Base-by-base conservation (phyloP, 2,888 invertebrate species). In the Adineta ricciae region DNA sequence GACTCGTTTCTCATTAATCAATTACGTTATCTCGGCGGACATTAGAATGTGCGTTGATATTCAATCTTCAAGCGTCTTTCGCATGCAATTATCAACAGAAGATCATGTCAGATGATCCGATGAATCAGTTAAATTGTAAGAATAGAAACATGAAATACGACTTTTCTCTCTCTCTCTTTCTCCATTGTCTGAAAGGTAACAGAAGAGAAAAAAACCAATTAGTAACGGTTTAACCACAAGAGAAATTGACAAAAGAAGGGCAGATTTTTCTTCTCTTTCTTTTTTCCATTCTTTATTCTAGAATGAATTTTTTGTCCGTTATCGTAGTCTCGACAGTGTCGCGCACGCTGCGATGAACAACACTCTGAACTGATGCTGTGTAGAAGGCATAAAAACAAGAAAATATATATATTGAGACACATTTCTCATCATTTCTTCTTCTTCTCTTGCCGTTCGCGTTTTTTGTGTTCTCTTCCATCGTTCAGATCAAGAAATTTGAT, bases 371-470 rank as follows among this genome's bases (percentile, higher is more conserved):
- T 64, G 64, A 32, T 64, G 32, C 27, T 4, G 64, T 19, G 16
- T 32, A 64, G 32, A 16, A 32, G 32, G 19, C 32, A 32, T 27
- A 64, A 64, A 64, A 64, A 64, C 64, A 64, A 64, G 64, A 64
- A 64, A 64, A 64, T 64, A 64, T 64, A n/a, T n/a, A 64, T 64
- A 64, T 64, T 64, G 64, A 64, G 64, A 27, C 64, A 64, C 4
- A 32, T 27, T 32, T 64, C 14, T 1, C 32, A 64, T 64, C 64
- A 32, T 19, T 3, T 32, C 46, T 46, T 46, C 46, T 46, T 46
- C 54, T 1, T 19, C 19, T 7, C 27, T 64, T 1, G 0, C 32
- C 16, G 19, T 32, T 64, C 64, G 32, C 32, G 11, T 19, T 64
- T 64, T 64, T 64, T 64, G 32, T 64, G 32, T 64, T 64, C 64